Evolutionary conservation across 2,113 vertebrate genomes (phyloP).

Genomic region (Dipodomys ordii): DNA sequence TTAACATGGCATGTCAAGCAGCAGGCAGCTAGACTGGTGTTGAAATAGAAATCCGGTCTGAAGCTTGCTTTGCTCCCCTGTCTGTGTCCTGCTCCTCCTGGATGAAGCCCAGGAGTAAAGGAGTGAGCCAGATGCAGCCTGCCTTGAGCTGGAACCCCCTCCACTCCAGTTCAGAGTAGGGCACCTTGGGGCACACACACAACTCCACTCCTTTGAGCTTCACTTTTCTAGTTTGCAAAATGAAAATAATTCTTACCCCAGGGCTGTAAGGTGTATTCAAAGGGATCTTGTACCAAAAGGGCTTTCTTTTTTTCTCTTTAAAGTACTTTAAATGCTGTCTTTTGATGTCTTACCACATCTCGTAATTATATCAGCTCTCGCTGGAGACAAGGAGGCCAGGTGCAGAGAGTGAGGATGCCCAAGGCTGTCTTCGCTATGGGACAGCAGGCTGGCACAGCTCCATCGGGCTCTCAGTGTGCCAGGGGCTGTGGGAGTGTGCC

Average conservation of each 20-base stretch:
- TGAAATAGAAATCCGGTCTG: background rate
- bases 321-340: background rate
- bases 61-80: background rate
- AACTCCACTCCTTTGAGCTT: constrained; percentile 47
- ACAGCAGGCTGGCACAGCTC: background rate
- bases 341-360: constrained; percentile 31
- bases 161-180: background rate
- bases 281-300: background rate
- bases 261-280: background rate
- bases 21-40: background rate
- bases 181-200: background rate
- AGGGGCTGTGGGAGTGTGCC: fast-evolving
- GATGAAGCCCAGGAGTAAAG: background rate
- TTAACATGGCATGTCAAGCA: background rate
- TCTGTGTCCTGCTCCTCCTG: fast-evolving
- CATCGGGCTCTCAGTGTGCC: fast-evolving
- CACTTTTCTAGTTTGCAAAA: constrained; percentile 23
- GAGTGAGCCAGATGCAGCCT: background rate
- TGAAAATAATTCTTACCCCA: background rate
- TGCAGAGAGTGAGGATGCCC: background rate
- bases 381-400: background rate
- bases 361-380: background rate
- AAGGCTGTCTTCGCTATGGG: background rate
- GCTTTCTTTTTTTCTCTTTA: background rate
- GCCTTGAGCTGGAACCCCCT: background rate